phyloP scores from a whole-genome alignment of 1,140 invertebrate genomes.

The Ladona fulva region DNA sequence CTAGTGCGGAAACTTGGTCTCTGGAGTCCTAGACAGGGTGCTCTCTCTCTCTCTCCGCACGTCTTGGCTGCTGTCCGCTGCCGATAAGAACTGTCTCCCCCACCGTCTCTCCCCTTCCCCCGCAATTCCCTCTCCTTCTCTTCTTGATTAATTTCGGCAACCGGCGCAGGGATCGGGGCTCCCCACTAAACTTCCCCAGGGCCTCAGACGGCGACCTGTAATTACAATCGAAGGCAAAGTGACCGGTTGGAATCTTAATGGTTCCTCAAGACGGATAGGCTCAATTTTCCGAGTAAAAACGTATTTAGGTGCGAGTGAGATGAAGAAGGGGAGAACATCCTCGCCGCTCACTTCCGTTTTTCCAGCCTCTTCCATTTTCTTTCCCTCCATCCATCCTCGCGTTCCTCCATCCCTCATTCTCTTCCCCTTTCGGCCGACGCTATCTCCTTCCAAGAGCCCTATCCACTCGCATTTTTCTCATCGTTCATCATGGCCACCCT shows the following conservation, averaged over 20 bases:
- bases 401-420: too few species aligned
- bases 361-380: too few species aligned
- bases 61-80: not conserved
- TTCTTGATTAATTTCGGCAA: slow-evolving; percentile 5
- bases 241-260: slow-evolving; percentile 3
- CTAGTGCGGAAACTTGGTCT: too few species aligned
- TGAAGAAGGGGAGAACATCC: too few species aligned
- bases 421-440: too few species aligned
- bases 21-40: too few species aligned
- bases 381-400: too few species aligned
- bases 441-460: too few species aligned
- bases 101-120: not conserved
- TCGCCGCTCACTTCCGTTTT: too few species aligned
- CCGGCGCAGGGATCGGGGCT: not conserved
- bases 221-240: slow-evolving; percentile 5
- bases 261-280: not conserved
- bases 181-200: not conserved
- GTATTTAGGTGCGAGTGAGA: not conserved
- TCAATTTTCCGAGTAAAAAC: slow-evolving; percentile 7
- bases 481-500: too few species aligned
- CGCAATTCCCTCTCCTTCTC: not conserved
- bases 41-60: not conserved
- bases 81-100: slow-evolving; percentile 2
- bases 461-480: too few species aligned
- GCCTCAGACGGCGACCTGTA: not conserved